Conservation (phyloP, 2,888 invertebrate species). For the Pristionchus japonicus region DNA sequence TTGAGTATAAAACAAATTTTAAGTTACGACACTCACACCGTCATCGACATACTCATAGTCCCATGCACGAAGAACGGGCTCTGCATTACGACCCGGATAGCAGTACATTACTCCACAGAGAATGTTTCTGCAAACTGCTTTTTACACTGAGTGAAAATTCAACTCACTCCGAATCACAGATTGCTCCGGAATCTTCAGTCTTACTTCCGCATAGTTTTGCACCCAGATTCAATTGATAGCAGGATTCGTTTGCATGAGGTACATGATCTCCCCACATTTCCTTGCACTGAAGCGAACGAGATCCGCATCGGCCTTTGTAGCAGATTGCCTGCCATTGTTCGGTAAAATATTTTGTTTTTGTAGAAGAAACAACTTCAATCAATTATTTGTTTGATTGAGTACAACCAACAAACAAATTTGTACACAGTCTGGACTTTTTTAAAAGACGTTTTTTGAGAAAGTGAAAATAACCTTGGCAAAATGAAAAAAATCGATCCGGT, state of each 20-base stretch:
- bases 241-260: neutral
- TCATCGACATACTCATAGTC: neutral
- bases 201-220: neutral
- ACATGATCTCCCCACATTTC: neutral
- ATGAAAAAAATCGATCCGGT: too few relatives aligned
- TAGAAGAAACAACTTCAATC: too few relatives aligned
- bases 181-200: neutral
- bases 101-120: neutral
- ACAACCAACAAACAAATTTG: too few relatives aligned
- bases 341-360: too few relatives aligned
- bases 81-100: neutral
- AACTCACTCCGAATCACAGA: too few relatives aligned
- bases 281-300: neutral
- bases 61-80: too few relatives aligned
- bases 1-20: neutral
- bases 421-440: too few relatives aligned
- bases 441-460: too few relatives aligned
- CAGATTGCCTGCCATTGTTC: neutral
- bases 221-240: neutral
- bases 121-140: neutral
- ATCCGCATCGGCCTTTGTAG: neutral
- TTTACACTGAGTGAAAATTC: too few relatives aligned
- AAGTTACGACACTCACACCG: neutral
- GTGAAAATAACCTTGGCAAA: too few relatives aligned
- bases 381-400: too few relatives aligned